Evolutionary conservation across 2,113 vertebrate genomes (phyloP), one percentile per base, ranked within the genome.

Genomic region (Python bivittatus): DNA sequence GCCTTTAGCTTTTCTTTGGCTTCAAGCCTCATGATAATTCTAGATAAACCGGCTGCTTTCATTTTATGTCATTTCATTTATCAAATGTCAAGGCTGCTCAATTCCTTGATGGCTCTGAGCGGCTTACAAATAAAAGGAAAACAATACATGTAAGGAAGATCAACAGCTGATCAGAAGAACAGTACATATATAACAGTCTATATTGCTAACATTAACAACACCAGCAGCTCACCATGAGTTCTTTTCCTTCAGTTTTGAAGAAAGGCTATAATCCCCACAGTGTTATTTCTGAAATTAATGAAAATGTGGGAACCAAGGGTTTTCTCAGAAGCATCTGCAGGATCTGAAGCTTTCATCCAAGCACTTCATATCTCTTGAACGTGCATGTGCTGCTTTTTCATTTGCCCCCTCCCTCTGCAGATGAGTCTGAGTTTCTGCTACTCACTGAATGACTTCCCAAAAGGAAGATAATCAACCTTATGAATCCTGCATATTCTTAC

Each of bases 371-470:
- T 52, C 64, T 79, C 72, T 42, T 79, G 33, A 79, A 42, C 22
- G 72, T 20, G 33, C 72, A 79, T 79, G 72, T 42, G 20, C 72
- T 42, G 7, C 17, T 42, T 79, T 9, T 79, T 79, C 33, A 79
- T 42, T 79, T 79, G 22, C 7, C 20, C 33, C 7, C 33, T 38
- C 68, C 33, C 6, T 2, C 17, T 42, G 72, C 33, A 79, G 72
- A 79, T 79, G 20, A 38, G 7, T 84, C 57, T 33, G 58, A 53
- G 54, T 91, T 93, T 93, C 54, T 87, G 58, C 93, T 93, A 88
- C 54, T 29, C 33, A 91, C 58, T 3, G 22, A 58, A 90, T 72
- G 92, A 89, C 44, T 94, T 72, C n/a, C 64, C 52, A 92, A 92
- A 3, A 42, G 89, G 38, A 10, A 93, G 90, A 0, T 54, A 4